These are phyloP conservation scores for Rhinoptilus africanus DNA, from an alignment of 2,113 vertebrate genomes.

Conservation along the genomic window DNA sequence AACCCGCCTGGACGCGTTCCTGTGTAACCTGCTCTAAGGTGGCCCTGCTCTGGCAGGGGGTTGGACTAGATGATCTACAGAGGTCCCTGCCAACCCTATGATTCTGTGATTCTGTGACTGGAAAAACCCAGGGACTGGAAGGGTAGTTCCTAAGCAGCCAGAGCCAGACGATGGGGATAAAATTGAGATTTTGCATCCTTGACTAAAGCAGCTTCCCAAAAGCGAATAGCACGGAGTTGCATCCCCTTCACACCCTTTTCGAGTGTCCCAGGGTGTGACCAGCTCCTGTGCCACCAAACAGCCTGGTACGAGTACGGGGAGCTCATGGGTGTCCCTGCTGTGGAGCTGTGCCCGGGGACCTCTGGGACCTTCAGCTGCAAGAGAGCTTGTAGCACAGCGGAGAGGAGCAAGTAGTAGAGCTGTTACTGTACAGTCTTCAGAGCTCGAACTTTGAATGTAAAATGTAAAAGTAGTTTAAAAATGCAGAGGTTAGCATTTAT, in stretches of 20 bases:
- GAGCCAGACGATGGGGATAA: neutral
- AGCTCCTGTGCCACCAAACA: neutral
- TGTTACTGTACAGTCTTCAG: neutral
- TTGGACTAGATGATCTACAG: no score
- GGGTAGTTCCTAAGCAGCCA: neutral
- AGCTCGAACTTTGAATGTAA: neutral
- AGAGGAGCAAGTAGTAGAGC: neutral
- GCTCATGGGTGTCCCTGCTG: rapidly evolving
- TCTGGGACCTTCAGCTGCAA: neutral
- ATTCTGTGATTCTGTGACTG: no score
- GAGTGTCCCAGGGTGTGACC: neutral
- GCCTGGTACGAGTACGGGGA: rapidly evolving
- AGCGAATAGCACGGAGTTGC: neutral
- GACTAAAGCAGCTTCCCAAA: neutral
- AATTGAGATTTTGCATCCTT: neutral
- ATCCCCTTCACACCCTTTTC: neutral
- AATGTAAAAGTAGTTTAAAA: neutral
- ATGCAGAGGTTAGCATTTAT: neutral
- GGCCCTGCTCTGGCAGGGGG: no score
- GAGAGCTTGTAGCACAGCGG: neutral
- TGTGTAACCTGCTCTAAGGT: no score
- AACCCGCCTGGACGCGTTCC: no score
- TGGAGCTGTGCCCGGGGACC: neutral
- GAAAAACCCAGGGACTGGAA: neutral
- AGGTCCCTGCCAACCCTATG: no score